These are phyloP conservation scores for Microplitis manilae DNA, from an alignment of 2,888 invertebrate species.

Conservation along the genomic window DNA sequence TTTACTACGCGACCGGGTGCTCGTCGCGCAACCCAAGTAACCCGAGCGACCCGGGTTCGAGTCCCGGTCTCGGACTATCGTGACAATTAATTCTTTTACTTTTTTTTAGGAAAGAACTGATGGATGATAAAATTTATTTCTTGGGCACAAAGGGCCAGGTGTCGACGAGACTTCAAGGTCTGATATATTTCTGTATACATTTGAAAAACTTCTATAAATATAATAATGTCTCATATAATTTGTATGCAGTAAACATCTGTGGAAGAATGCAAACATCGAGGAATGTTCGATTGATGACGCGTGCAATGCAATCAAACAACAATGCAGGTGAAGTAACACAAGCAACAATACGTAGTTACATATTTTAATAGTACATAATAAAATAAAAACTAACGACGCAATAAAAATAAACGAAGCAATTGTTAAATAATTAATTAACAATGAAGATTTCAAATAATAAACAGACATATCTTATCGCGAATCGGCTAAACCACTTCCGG, in stretches of 20 bases:
- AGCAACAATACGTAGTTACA: background rate
- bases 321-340: background rate
- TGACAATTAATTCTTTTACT: too few species aligned
- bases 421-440: background rate
- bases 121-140: too few species aligned
- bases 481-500: background rate
- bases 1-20: too few species aligned
- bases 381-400: background rate
- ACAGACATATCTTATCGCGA: background rate
- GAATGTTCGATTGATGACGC: background rate
- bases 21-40: too few species aligned
- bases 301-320: slow-evolving; percentile 1
- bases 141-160: too few species aligned
- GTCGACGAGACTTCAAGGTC: too few species aligned
- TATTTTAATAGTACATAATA: background rate
- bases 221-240: background rate
- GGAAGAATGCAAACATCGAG: background rate
- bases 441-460: background rate
- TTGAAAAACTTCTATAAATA: too few species aligned
- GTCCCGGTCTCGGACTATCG: too few species aligned
- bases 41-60: too few species aligned
- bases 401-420: slow-evolving; percentile 4
- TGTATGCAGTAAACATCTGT: background rate
- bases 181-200: too few species aligned
- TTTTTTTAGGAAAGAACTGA: too few species aligned